A percentile compares a stretch with the other conserved stretches of the same genome.
Conservation (phyloP, 2,888 invertebrate genomes). For the Biston betularia region DNA sequence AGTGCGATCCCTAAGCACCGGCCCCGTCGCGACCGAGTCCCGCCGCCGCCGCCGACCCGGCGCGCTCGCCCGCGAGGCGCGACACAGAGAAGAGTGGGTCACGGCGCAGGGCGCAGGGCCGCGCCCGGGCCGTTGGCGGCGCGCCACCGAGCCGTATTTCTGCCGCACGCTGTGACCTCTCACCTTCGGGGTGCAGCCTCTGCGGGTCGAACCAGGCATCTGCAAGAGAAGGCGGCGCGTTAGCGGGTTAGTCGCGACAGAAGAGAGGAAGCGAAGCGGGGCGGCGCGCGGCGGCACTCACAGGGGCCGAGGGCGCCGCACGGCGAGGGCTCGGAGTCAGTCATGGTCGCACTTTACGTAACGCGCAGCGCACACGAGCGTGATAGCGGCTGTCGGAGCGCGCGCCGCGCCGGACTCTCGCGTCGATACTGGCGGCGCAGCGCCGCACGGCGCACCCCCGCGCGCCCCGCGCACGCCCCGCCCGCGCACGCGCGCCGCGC, state of each 20-base stretch:
- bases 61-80: constrained; percentile 23
- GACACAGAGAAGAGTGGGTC: constrained; percentile 47
- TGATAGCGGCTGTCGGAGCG: constrained; percentile 74
- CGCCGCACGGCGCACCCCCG: constrained; percentile 44
- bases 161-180: constrained; percentile 75
- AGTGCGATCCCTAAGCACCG: background rate
- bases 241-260: constrained; percentile 86
- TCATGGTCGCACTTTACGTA: constrained; percentile 83
- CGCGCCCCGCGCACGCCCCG: constrained; percentile 39
- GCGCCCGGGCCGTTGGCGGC: constrained; percentile 63
- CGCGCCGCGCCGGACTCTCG: constrained; percentile 85
- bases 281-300: constrained; percentile 69
- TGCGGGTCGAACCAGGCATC: constrained; percentile 98
- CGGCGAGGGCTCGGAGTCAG: constrained; percentile 79
- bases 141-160: constrained; percentile 65
- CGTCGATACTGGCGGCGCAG: constrained; percentile 79
- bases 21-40: background rate
- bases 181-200: constrained; percentile 96
- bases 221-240: constrained; percentile 89
- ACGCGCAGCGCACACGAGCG: constrained; percentile 61
- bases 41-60: constrained; percentile 1
- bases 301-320: constrained; percentile 82
- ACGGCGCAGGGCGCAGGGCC: constrained; percentile 54
- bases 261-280: constrained; percentile 69
- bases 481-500: constrained; percentile 54